Conservation (phyloP, 2,113 vertebrate species). For the Bufo bufo region DNA sequence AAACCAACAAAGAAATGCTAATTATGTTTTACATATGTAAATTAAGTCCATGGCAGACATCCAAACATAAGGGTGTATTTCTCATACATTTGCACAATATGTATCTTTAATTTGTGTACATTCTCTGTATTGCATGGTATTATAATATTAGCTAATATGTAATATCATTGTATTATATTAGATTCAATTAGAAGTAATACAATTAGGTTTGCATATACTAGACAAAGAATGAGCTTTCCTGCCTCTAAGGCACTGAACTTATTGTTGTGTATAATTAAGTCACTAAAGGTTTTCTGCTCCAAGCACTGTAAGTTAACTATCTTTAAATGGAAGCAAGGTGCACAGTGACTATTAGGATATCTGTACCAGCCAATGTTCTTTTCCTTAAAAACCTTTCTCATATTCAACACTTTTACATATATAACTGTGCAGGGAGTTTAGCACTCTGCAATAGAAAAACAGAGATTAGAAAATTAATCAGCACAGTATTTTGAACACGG, state of each 20-base stretch:
- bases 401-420: no score
- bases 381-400: not conserved
- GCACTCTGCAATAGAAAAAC: no score
- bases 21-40: no score
- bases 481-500: no score
- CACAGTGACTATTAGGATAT: not conserved
- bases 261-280: conserved; percentile 6
- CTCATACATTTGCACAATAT: no score
- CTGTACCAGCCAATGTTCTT: no score
- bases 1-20: no score
- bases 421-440: no score
- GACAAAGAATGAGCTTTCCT: not conserved
- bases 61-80: no score
- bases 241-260: not conserved
- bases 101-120: not conserved
- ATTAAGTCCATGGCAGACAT: no score
- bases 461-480: no score
- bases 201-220: not conserved
- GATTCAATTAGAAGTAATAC: not conserved
- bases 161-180: not conserved
- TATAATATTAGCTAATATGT: not conserved
- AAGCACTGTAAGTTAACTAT: conserved; percentile 1
- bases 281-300: not conserved
- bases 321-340: conserved; percentile 22
- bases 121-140: not conserved